Evolutionary conservation across 2,797 vertebrate genomes (phyloP).

Genomic region (Poeciliopsis gracilis): DNA sequence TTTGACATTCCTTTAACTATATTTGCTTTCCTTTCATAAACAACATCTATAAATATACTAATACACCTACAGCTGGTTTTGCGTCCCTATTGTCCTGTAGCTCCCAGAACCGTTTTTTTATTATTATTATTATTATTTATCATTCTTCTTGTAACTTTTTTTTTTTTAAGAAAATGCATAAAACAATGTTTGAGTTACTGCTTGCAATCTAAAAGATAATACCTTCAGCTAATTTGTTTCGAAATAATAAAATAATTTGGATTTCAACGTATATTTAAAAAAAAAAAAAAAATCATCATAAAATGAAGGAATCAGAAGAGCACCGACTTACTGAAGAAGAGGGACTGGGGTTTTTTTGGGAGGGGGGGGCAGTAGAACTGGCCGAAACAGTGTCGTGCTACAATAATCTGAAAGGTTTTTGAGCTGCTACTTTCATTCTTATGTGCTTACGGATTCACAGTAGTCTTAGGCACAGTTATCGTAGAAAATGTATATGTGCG

Average conservation of each 20-base stretch:
- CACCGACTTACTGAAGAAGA: conserved; percentile 51
- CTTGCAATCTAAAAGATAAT: conserved; percentile 14
- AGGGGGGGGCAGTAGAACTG: conserved; percentile 45
- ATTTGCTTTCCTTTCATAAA: conserved; percentile 6
- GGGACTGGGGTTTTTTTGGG: conserved; percentile 15
- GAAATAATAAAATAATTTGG: conserved; percentile 25
- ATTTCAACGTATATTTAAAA: conserved; percentile 34
- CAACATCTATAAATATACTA: conserved; percentile 27
- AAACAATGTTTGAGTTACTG: conserved; percentile 40
- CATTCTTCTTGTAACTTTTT: conserved; percentile 19
- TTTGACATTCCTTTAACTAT: conserved; percentile 15
- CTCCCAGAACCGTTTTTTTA: conserved; percentile 35
- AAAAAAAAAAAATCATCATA: conserved; percentile 26
- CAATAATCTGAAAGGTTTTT: conserved; percentile 34
- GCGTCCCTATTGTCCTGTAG: conserved; percentile 26
- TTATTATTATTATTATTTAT: conserved; percentile 57
- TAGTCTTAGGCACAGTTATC: conserved; percentile 67
- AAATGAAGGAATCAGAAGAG: conserved; percentile 55
- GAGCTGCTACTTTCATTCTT: conserved; percentile 44
- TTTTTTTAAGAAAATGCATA: conserved; percentile 51
- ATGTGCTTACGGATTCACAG: conserved; percentile 56
- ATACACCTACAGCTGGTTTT: conserved; percentile 43
- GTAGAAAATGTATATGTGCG: conserved; percentile 16
- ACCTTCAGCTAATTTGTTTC: conserved; percentile 13
- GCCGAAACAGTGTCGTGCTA: conserved; percentile 53